Conservation (phyloP, 2,797 vertebrate species). For the Poliocrania exsul region DNA sequence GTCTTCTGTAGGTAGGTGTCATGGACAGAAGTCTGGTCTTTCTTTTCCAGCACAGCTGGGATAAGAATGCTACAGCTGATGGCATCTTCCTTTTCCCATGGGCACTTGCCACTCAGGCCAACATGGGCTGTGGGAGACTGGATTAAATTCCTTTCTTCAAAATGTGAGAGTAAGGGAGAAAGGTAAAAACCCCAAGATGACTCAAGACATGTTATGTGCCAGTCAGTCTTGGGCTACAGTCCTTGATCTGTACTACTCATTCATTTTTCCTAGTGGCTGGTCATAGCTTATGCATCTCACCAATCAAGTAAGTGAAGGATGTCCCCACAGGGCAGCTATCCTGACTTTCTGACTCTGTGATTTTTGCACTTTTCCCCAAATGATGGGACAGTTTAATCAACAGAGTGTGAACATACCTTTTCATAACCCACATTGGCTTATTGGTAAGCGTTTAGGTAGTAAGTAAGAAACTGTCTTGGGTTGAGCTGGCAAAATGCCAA, state of each 20-base stretch:
- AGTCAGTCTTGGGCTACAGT: neutral
- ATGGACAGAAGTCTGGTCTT: neutral
- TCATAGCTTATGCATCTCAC: neutral
- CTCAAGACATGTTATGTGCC: neutral
- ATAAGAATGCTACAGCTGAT: neutral
- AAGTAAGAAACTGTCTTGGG: neutral
- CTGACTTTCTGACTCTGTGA: neutral
- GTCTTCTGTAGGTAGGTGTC: neutral
- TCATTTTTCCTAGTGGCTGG: neutral
- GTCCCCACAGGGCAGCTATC: neutral
- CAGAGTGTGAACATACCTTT: neutral
- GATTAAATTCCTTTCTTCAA: neutral
- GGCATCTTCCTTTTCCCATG: neutral
- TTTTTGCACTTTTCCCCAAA: neutral
- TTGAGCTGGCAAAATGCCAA: too few species aligned
- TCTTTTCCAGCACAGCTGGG: neutral
- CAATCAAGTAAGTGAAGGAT: neutral
- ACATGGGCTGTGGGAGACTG: rapidly evolving
- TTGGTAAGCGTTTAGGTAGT: neutral
- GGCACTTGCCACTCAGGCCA: neutral
- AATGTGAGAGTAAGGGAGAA: neutral
- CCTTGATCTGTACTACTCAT: neutral
- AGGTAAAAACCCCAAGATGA: neutral
- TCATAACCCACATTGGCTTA: neutral
- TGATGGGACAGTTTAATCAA: neutral